Base-by-base conservation (phyloP, 2,888 invertebrate genomes). In the Uropetala carovei region DNA sequence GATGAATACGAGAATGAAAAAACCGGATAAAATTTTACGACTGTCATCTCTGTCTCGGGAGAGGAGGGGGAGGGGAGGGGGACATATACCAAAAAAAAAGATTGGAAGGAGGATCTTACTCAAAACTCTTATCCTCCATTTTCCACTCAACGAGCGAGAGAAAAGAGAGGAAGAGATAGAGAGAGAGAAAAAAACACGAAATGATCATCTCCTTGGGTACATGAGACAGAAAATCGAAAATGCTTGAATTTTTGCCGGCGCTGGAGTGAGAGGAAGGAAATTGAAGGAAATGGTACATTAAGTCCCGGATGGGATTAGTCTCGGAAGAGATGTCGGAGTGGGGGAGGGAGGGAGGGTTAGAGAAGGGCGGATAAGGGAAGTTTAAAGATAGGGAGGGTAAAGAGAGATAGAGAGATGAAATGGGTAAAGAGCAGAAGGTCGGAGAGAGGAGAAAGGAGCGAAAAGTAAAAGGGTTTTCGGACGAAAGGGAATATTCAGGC, bases 171-270 rank as follows among this genome's bases (percentile, higher is more conserved):
- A 13, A 4, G 13, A 13, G 27, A 22, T 27, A 64, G 22, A n/a
- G 16, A 68, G 18, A 0, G 9, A 0, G 0, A 22, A 68, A 68
- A 68, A 68, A n/a, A 7, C 18, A 13, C 7, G n/a, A 64, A n/a
- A 64, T n/a, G 64, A 64, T 22, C 68, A 75, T 75, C 75, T 27
- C 27, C 75, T 75, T 75, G n/a, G 75, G 22, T 27, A 75, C 22
- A 75, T 27, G 75, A 75, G 75, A 75, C 75, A 75, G 75, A 75
- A 75, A 75, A 75, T 75, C 27, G 75, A 75, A 75, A 75, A 75
- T 68, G 18, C 75, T 75, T 27, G 75, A 75, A 75, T 75, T 75
- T 75, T 75, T 75, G 75, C 75, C 75, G 27, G 22, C 75, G 75
- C 68, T n/a, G n/a, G 18, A 22, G 22, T 75, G 22, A 27, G 11